A percentile compares a stretch with the other conserved stretches of the same genome.
phyloP scores from a whole-genome alignment of 2,888 invertebrate species.

The Nasonovia ribisnigri region DNA sequence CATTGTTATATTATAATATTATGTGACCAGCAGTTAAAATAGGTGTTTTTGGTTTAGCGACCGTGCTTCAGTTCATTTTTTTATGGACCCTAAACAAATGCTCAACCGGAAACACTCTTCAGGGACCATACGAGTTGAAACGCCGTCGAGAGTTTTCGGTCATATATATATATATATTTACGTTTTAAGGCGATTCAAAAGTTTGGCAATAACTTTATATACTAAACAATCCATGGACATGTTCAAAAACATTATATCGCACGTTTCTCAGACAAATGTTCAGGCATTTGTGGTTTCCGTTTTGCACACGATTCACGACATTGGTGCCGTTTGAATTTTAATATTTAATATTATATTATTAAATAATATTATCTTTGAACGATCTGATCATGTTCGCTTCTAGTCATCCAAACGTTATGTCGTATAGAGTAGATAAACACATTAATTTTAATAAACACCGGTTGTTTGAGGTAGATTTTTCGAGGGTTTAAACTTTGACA shows the following conservation, averaged over 20 bases:
- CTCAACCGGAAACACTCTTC: constrained; percentile 20
- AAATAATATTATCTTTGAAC: background rate
- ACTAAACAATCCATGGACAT: background rate
- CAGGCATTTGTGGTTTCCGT: background rate
- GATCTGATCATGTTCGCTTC: background rate
- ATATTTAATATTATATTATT: background rate
- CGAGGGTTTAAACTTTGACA: background rate
- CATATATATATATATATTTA: background rate
- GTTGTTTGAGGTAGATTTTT: background rate
- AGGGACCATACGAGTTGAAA: background rate
- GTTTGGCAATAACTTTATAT: background rate
- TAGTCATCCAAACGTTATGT: background rate
- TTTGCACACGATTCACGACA: background rate
- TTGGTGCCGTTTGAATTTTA: background rate
- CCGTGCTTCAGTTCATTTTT: background rate
- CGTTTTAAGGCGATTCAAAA: background rate
- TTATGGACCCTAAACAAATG: background rate
- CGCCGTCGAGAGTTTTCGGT: background rate
- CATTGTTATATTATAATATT: background rate
- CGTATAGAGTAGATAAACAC: background rate
- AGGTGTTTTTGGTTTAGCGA: background rate
- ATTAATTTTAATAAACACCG: background rate
- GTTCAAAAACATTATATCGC: background rate
- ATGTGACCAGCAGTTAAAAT: background rate
- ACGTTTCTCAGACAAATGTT: background rate